Base-by-base conservation (phyloP, 2,888 invertebrate species). In the Caenorhabditis plicata region DNA sequence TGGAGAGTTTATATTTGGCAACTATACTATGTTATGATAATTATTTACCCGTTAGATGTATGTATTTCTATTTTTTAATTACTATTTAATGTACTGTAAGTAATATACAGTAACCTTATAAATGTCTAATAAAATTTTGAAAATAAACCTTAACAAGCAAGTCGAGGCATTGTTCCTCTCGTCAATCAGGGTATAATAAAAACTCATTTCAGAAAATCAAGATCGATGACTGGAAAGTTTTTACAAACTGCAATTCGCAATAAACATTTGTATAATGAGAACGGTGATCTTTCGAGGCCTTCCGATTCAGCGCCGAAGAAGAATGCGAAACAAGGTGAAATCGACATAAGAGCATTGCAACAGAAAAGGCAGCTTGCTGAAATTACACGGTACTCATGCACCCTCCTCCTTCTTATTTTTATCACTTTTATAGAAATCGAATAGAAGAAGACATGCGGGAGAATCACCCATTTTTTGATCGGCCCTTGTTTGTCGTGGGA, bases 401-500 rank as follows among this genome's bases (percentile, higher is more conserved):
- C 11, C 13, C 27, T 9, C 5, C 15, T 19, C 11, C 1, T 19
- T 13, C 1, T 17, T 26, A n/a, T 17, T 25, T 20, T 27, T 44
- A 17, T 15, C n/a, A 8, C 5, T 22, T 17, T 3, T 98, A 35
- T 41, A 78, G 78, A 45, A 79, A 74, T 46, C 75, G 79, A 44
- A 78, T 80, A 22, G 80, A 99, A 83, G 96, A 98, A 82, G 98
- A 99, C 83, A 85, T 99, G 53, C 85, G 96, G 41, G 98, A 99
- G 83, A 99, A 99, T 83, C 98, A 99, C 83, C 98, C 98, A 0
- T 88, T 92, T 79, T 99, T 99, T 82, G 98, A 99, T 81, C 95
- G 96, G 0, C 98, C 98, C 0, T 85, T 99, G 29, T 92, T 99
- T 82, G 87, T 92, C 49, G 92, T 99, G 13, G 95, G 96, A 0